A percentile compares a stretch with the other conserved stretches of the same genome.
These are phyloP conservation scores for Polyploca ridens DNA, from an alignment of 2,888 invertebrate species.

Conservation along the genomic window DNA sequence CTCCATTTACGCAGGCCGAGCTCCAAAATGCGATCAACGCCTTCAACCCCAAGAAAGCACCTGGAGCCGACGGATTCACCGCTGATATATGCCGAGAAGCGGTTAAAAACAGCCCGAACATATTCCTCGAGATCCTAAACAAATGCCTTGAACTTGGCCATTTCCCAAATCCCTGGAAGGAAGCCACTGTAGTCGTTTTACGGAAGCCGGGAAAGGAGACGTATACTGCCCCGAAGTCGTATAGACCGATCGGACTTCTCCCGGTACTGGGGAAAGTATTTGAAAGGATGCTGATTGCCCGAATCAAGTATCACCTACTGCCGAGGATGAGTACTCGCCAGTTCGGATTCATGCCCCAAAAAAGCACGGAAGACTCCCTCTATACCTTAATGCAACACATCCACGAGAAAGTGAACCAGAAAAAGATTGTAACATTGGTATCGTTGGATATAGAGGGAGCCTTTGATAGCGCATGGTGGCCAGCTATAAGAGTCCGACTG, in stretches of 20 bases:
- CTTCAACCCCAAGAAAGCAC: too few species aligned
- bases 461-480: slow-evolving; percentile 7
- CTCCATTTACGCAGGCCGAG: too few species aligned
- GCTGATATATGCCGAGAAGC: too few species aligned
- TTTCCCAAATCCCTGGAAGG: slow-evolving; percentile 21
- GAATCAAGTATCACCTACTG: neutral
- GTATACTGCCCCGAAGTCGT: slow-evolving; percentile 14
- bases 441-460: slow-evolving; percentile 7
- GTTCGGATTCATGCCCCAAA: slow-evolving; percentile 18
- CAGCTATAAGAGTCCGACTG: neutral
- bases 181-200: slow-evolving; percentile 13
- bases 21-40: too few species aligned
- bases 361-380: slow-evolving; percentile 3
- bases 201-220: slow-evolving; percentile 17
- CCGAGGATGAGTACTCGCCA: neutral
- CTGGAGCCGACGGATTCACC: too few species aligned
- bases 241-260: slow-evolving; percentile 2
- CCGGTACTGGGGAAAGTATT: slow-evolving; percentile 17
- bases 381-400: neutral
- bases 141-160: slow-evolving; percentile 12
- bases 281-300: neutral
- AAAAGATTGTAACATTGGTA: neutral
- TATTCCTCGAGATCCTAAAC: slow-evolving; percentile 5
- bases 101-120: too few species aligned
- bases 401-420: neutral